Evolutionary conservation across 2,888 invertebrate species (phyloP).

Genomic region (Conomelus anceps): DNA sequence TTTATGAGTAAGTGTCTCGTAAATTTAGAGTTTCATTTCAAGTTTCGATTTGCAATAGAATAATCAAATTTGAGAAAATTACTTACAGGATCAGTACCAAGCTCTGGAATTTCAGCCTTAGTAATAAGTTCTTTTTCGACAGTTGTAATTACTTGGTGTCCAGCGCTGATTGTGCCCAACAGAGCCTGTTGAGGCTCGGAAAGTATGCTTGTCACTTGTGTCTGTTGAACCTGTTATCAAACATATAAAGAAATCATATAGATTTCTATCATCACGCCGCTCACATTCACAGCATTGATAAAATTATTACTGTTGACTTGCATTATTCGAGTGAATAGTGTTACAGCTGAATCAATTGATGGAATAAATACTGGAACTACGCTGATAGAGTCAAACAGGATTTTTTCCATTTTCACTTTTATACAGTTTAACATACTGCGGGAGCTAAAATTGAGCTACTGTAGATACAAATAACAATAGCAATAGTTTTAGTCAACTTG

Average conservation of each 20-base stretch:
- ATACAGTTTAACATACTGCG: no score
- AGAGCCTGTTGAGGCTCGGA: slow-evolving; percentile 91
- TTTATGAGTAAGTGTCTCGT: no score
- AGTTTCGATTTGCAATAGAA: not conserved
- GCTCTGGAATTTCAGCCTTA: slow-evolving; percentile 58
- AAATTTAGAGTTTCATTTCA: no score
- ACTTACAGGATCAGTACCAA: slow-evolving; percentile 66
- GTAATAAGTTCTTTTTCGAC: slow-evolving; percentile 71
- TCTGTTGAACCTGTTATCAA: slow-evolving; percentile 61
- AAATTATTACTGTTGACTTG: not conserved
- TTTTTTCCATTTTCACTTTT: no score
- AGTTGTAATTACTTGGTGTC: slow-evolving; percentile 78
- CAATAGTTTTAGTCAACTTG: no score
- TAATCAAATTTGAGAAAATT: not conserved
- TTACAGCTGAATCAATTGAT: no score
- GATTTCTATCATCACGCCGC: no score
- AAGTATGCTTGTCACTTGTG: slow-evolving; percentile 76
- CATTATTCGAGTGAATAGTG: no score
- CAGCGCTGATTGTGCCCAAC: slow-evolving; percentile 81
- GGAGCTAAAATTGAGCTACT: no score
- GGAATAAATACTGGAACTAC: no score
- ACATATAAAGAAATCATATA: slow-evolving; percentile 34
- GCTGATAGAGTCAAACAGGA: no score
- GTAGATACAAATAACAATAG: no score
- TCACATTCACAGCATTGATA: not conserved